Evolutionary conservation across 2,888 invertebrate species (phyloP), one percentile per base, ranked within the genome.

Genomic region (Apoda limacodes): DNA sequence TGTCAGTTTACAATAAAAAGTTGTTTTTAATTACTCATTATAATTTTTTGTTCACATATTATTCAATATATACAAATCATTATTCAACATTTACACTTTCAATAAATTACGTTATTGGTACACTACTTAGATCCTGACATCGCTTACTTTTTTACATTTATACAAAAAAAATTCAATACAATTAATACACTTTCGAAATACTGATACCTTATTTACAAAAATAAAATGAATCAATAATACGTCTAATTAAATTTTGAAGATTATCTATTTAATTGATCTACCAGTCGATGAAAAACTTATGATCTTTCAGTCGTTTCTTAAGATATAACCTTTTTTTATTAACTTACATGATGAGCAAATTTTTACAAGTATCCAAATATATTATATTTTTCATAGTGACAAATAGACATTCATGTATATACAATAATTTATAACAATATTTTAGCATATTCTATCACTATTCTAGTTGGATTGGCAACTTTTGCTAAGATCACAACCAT

Each of bases 51-150:
- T 75, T 75, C 74, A 76, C 74, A 78, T 71, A 61, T 60, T 55
- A 56, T 70, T 75, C 78, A 67, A 74, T 80, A 80, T 80, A 80
- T 80, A 80, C 78, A 80, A 69, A 78, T 76, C 68, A 72, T 64
- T 60, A 57, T 57, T 65, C 57, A 72, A 71, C 72, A 76, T 78
- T 74, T 76, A 78, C 75, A 74, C 55, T 60, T 17, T n/a, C n/a
- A 57, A 61, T 66, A n/a, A 64, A 61, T 63, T 69, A 75, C 63
- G 70, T 65, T 54, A 63, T 55, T 60, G 50, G 49, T 50, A 51
- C 45, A 50, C 68, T 67, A 66, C 57, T 59, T 60, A 57, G 55
- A 44, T 54, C 57, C 54, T 54, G 58, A 46, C 42, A 50, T 37
- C 48, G 48, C 62, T 60, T 60, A 57, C 49, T 58, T 55, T 59